Conservation (phyloP, 2,797 vertebrate genomes). For the Schizothorax lantsangensis region DNA sequence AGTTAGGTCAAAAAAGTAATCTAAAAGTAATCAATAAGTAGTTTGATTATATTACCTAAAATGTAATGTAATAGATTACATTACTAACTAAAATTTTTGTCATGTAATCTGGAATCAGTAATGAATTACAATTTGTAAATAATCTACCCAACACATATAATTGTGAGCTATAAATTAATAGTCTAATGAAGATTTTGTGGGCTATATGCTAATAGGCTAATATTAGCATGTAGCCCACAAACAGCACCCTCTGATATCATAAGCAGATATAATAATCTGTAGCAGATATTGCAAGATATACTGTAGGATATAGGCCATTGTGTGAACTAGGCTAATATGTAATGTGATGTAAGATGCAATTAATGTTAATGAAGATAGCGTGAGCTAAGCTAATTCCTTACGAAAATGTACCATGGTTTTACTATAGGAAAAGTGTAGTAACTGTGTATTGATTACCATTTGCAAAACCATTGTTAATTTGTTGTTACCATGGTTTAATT, state of each 20-base stretch:
- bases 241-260: not conserved
- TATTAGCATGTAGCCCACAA: not conserved
- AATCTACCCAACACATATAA: not conserved
- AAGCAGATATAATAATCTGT: not conserved
- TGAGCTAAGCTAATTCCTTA: not conserved
- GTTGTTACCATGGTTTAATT: no score
- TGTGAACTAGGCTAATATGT: not conserved
- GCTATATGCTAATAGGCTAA: not conserved
- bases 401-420: not conserved
- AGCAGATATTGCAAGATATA: not conserved
- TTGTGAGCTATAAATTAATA: not conserved
- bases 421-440: not conserved
- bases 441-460: no score
- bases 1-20: not conserved
- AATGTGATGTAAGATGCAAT: not conserved
- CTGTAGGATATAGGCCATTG: not conserved
- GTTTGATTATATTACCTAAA: not conserved
- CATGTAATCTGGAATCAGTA: not conserved
- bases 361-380: not conserved
- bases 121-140: not conserved
- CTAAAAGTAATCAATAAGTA: no score
- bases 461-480: no score
- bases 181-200: no score
- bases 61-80: not conserved
- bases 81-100: no score